phyloP scores from a whole-genome alignment of 2,888 invertebrate species.

The Ashinkailepas kermadecensis region DNA sequence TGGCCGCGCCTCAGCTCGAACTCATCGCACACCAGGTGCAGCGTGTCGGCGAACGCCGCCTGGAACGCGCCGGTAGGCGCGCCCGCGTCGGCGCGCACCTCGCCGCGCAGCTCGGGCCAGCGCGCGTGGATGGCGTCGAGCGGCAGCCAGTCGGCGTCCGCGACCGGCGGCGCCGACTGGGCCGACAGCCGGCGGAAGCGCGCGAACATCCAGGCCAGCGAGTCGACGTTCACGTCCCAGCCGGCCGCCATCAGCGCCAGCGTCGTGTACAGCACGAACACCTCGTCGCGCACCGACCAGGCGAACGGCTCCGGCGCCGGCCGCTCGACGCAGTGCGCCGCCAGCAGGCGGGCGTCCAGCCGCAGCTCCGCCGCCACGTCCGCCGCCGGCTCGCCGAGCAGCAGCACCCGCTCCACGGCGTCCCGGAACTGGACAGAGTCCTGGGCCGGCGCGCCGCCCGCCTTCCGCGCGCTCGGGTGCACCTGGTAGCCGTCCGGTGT shows the following conservation, averaged over 20 bases:
- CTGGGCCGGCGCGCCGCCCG: too few species aligned
- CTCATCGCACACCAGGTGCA: neutral
- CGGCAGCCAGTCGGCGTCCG: neutral
- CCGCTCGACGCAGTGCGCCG: neutral
- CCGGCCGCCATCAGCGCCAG: neutral
- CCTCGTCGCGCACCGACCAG: neutral
- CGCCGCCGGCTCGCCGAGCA: neutral
- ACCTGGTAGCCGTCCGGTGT: neutral
- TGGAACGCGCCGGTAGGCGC: neutral
- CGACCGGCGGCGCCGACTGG: neutral
- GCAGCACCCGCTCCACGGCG: constrained; percentile 3
- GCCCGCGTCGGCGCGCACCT: neutral
- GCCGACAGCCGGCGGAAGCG: neutral
- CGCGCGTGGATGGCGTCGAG: neutral
- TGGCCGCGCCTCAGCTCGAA: neutral
- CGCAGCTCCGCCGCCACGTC: neutral
- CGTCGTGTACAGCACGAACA: neutral
- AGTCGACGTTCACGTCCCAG: constrained; percentile 2
- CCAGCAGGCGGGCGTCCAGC: neutral
- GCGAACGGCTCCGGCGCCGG: neutral
- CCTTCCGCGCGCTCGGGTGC: neutral
- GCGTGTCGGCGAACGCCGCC: neutral
- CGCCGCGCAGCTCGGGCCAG: constrained; percentile 2
- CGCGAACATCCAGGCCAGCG: neutral
- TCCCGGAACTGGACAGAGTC: neutral